A percentile compares a stretch with the other conserved stretches of the same genome.
Evolutionary conservation across 2,113 vertebrate species (phyloP).

Genomic region (Calypte anna): DNA sequence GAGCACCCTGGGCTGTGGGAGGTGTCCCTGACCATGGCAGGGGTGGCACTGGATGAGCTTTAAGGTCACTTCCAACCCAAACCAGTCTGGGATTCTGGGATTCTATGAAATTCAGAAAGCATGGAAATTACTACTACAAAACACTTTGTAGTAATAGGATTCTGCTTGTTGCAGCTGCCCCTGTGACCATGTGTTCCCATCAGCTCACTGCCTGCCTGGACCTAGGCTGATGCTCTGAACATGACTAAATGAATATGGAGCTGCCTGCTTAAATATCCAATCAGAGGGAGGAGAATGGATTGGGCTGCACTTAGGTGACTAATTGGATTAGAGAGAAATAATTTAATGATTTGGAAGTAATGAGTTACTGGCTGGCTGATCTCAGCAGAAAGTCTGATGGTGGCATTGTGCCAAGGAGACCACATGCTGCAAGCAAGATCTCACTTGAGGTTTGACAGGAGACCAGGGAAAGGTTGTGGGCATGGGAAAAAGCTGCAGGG

Average conservation of each 20-base stretch:
- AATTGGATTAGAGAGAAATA: constrained; percentile 30
- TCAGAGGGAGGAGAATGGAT: not conserved
- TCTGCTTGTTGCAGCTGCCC: not conserved
- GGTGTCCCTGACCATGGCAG: not conserved
- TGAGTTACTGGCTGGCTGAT: not conserved
- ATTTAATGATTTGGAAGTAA: not conserved
- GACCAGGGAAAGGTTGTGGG: not conserved
- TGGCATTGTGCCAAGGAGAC: not conserved
- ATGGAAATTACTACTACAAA: not conserved
- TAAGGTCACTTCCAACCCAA: too few relatives aligned
- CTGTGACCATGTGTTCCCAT: not conserved
- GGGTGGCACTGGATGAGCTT: not conserved
- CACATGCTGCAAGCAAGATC: rapidly evolving
- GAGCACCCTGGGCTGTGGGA: too few relatives aligned
- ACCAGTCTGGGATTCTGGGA: too few relatives aligned
- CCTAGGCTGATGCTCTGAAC: not conserved
- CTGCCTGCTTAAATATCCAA: not conserved
- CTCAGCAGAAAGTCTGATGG: not conserved
- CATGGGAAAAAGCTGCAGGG: not conserved
- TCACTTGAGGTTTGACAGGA: not conserved
- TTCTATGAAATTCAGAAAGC: not conserved
- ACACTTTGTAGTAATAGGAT: rapidly evolving
- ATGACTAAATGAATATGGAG: not conserved
- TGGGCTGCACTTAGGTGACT: not conserved
- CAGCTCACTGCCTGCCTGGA: not conserved